Base-by-base conservation (phyloP, 1,140 invertebrate species). In the Halictus rubicundus region DNA sequence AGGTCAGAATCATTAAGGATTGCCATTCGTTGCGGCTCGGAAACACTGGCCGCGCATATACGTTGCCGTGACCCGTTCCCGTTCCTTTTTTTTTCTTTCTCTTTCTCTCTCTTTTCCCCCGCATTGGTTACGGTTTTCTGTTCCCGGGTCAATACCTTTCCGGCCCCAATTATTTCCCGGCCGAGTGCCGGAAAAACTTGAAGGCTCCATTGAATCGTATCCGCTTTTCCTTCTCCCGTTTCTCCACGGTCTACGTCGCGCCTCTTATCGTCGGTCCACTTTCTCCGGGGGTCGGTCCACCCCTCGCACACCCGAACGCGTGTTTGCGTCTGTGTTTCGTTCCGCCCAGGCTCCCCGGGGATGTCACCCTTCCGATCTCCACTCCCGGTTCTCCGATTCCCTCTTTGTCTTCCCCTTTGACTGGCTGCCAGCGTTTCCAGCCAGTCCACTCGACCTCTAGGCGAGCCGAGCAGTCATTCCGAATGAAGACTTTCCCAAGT, bases 1-100 rank as follows among this genome's bases (percentile, higher is more conserved):
- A 25, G 81, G 71, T 87, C 82, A 78, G 81, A 70, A 82, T 88
- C 87, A 89, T 89, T 89, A 88, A 68, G 84, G 77, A 86, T 86
- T 80, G 68, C 73, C 75, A 73, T 82, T 84, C 81, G 78, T 87
- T 21, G 79, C 68, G 66, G 6, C 23, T 19, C 9, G 16, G 54
- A 84, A 60, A 80, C 80, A 74, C 49, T 46, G 52, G 23, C 78
- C 54, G 37, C 74, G 65, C 63, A 78, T 59, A 76, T 54, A 7
- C 2, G 57, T 72, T 66, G 76, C 14, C 73, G 75, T 69, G 72
- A 52, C 69, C 69, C 59, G 61, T 74, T 82, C 52, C 70, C 52
- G 21, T 78, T 77, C 72, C n/a, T n/a, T n/a, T n/a, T n/a, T n/a
- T n/a, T n/a, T n/a, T n/a, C n/a, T n/a, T n/a, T n/a, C n/a, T n/a